Evolutionary conservation across 2,797 vertebrate species (phyloP).

Genomic region (Anableps anableps): DNA sequence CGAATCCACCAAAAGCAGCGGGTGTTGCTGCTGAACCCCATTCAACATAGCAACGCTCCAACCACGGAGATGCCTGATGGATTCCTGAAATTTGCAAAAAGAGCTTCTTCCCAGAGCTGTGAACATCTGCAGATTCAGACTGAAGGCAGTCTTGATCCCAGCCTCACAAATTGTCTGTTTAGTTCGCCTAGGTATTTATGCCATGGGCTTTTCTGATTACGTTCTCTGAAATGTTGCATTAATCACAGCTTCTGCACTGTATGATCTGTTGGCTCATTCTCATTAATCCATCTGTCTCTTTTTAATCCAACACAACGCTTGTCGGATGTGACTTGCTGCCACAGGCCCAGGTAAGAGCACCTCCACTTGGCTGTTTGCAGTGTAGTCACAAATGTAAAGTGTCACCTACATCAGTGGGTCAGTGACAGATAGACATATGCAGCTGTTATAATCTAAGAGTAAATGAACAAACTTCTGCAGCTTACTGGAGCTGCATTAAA

Average conservation of each 20-base stretch:
- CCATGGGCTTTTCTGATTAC: constrained; percentile 55
- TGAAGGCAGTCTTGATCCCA: constrained; percentile 34
- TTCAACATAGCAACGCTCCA: constrained; percentile 42
- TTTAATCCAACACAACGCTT: constrained; percentile 48
- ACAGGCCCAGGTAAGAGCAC: constrained; percentile 84
- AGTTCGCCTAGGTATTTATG: constrained; percentile 50
- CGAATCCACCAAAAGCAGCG: constrained; percentile 16
- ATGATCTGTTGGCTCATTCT: constrained; percentile 63
- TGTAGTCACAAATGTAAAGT: constrained; percentile 39
- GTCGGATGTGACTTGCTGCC: constrained; percentile 52
- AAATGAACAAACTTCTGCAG: constrained; percentile 32
- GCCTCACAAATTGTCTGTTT: constrained; percentile 7
- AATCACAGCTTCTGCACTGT: constrained; percentile 55
- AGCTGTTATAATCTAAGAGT: constrained; percentile 27
- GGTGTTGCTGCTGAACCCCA: constrained; percentile 52
- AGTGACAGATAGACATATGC: constrained; percentile 44
- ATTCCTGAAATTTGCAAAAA: constrained; percentile 49
- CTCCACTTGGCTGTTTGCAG: constrained; percentile 40
- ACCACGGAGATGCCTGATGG: constrained; percentile 30
- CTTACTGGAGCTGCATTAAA: constrained; percentile 35
- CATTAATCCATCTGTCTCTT: constrained; percentile 69
- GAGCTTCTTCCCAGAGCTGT: constrained; percentile 33
- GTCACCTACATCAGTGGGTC: constrained; percentile 45
- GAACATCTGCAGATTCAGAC: constrained; percentile 49
- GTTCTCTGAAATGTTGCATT: constrained; percentile 54